Evolutionary conservation across 2,113 vertebrate species (phyloP).

Genomic region (Edolisoma coerulescens): DNA sequence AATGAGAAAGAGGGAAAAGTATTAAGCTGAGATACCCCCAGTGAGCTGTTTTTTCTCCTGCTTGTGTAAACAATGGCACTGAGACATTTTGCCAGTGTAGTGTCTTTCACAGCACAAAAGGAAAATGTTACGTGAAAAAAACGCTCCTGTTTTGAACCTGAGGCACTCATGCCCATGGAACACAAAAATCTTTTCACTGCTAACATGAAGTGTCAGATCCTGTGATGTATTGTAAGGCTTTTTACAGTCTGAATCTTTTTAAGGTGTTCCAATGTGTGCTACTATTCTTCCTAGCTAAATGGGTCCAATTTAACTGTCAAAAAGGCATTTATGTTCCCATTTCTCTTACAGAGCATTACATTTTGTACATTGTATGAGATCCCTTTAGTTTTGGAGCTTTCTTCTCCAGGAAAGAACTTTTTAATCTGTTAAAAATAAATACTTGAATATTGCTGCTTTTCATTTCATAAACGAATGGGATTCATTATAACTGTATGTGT

Average conservation of each 20-base stretch:
- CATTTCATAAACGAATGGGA: not conserved
- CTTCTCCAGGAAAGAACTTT: not conserved
- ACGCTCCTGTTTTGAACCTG: not conserved
- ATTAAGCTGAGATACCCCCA: not conserved
- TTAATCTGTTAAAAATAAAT: not conserved
- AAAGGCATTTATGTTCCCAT: constrained; percentile 63
- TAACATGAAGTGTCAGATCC: constrained; percentile 42
- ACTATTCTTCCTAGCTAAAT: constrained; percentile 64
- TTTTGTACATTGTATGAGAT: not conserved
- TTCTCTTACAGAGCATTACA: constrained; percentile 28
- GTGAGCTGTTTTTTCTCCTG: not conserved
- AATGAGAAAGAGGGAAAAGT: not conserved
- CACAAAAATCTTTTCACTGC: constrained; percentile 51
- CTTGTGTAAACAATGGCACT: not conserved
- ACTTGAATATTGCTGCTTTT: not conserved
- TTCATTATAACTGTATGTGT: not conserved
- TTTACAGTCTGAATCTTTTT: constrained; percentile 54
- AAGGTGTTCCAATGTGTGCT: constrained; percentile 56
- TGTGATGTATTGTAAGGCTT: constrained; percentile 55
- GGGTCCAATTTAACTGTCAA: constrained; percentile 71
- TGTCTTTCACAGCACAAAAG: constrained; percentile 2
- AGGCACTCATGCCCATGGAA: constrained; percentile 11
- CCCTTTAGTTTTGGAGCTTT: not conserved
- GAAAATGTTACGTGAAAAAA: not conserved
- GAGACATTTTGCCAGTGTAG: not conserved